Evolutionary conservation across 2,797 vertebrate species (phyloP).

Genomic region (Chelidonichthys spinosus): DNA sequence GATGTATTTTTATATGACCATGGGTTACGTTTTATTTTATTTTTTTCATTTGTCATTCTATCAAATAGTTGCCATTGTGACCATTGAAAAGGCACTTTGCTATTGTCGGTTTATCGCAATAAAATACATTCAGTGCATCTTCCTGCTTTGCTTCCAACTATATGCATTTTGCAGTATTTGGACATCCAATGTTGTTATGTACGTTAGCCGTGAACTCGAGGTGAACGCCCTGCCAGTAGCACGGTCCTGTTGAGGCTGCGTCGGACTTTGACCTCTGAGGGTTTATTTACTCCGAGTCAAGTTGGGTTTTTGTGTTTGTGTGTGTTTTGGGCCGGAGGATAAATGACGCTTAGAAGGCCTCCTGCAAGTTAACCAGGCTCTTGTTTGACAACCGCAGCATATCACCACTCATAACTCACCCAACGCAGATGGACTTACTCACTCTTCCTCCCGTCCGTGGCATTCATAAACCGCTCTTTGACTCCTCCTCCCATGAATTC

Average conservation of each 20-base stretch:
- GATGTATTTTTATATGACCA: conserved; percentile 81
- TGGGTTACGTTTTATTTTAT: conserved; percentile 29
- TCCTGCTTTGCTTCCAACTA: conserved; percentile 46
- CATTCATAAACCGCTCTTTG: conserved; percentile 42
- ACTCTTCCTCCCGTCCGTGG: conserved; percentile 3
- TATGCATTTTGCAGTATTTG: conserved; percentile 44
- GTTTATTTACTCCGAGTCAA: conserved; percentile 45
- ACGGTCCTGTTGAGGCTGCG: conserved; percentile 15
- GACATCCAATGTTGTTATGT: background rate
- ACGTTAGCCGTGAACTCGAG: conserved; percentile 37
- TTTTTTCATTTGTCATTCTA: conserved; percentile 69
- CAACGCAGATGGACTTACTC: conserved; percentile 40
- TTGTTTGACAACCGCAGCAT: conserved; percentile 58
- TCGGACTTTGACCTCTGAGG: conserved; percentile 48
- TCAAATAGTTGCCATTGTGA: conserved; percentile 81
- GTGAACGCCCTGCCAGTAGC: conserved; percentile 42
- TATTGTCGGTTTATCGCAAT: conserved; percentile 83
- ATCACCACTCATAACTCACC: conserved; percentile 57
- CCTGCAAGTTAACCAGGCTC: conserved; percentile 47
- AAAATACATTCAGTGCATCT: conserved; percentile 76
- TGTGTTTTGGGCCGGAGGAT: conserved; percentile 45
- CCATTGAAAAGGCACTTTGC: conserved; percentile 81
- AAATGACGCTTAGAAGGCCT: conserved; percentile 57
- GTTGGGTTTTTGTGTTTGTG: background rate
- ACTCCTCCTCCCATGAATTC: conserved; percentile 49